Percentiles rank a stretch among this genome's conserved stretches.
These are phyloP conservation scores for Achlya flavicornis DNA, from an alignment of 2,888 invertebrate species.

Conservation along the genomic window DNA sequence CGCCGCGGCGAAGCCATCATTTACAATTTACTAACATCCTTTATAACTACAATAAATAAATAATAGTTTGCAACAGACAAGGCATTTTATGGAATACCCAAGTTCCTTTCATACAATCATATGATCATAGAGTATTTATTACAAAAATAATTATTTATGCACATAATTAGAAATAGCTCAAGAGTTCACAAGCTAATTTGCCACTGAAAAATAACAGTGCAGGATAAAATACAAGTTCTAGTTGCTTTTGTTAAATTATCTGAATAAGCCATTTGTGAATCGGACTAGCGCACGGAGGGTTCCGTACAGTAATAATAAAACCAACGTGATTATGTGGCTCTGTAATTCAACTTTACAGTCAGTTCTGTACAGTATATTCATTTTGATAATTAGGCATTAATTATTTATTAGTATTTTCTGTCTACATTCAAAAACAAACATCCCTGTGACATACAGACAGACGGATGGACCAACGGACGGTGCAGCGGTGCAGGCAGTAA, in stretches of 20 bases:
- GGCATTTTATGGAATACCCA: constrained; percentile 2
- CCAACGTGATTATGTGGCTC: too few species aligned
- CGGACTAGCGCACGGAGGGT: too few species aligned
- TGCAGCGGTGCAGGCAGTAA: too few species aligned
- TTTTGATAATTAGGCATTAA: too few species aligned
- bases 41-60: constrained; percentile 38
- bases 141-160: not conserved
- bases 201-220: not conserved
- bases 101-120: not conserved
- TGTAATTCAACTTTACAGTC: too few species aligned
- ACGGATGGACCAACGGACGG: too few species aligned
- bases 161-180: not conserved
- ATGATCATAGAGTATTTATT: not conserved
- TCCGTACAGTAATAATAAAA: too few species aligned
- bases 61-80: constrained; percentile 28
- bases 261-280: too few species aligned
- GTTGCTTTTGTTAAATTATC: not conserved
- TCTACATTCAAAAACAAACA: too few species aligned
- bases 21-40: constrained; percentile 41
- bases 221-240: not conserved
- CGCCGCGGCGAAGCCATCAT: constrained; percentile 36
- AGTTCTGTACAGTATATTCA: too few species aligned
- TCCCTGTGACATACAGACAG: too few species aligned
- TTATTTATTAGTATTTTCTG: too few species aligned
- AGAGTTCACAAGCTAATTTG: not conserved